A percentile compares a stretch with the other conserved stretches of the same genome.
phyloP scores from a whole-genome alignment of 2,888 invertebrate genomes.

The Alentia gelatinosa region DNA sequence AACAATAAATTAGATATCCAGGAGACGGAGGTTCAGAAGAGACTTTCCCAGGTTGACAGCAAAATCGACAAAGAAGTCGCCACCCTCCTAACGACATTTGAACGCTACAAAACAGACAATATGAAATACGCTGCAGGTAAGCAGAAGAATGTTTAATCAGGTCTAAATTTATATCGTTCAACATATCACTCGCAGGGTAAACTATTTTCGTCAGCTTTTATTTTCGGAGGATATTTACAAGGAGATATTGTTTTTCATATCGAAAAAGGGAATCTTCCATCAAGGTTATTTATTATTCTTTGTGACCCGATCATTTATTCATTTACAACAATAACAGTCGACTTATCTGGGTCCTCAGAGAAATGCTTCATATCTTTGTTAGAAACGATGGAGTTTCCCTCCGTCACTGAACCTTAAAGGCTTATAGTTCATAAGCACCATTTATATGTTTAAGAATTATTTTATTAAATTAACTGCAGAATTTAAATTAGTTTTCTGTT shows the following conservation, averaged over 20 bases:
- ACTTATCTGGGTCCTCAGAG: neutral
- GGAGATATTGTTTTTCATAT: neutral
- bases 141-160: conserved; percentile 47
- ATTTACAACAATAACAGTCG: neutral
- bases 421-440: neutral
- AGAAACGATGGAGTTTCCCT: neutral
- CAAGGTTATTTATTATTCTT: neutral
- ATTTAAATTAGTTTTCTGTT: neutral
- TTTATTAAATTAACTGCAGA: neutral
- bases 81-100: conserved; percentile 76
- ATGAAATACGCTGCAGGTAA: conserved; percentile 77
- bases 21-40: conserved; percentile 58
- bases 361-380: neutral
- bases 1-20: conserved; percentile 75
- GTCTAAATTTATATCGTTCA: neutral
- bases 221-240: neutral
- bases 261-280: neutral
- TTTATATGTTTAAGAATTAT: neutral
- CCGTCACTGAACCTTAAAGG: neutral
- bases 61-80: conserved; percentile 79
- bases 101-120: conserved; percentile 78
- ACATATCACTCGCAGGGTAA: neutral
- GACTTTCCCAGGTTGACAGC: conserved; percentile 68
- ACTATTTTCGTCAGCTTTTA: neutral
- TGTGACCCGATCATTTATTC: neutral